Conservation (phyloP, 2,888 invertebrate species). For the Monopis laevigella region DNA sequence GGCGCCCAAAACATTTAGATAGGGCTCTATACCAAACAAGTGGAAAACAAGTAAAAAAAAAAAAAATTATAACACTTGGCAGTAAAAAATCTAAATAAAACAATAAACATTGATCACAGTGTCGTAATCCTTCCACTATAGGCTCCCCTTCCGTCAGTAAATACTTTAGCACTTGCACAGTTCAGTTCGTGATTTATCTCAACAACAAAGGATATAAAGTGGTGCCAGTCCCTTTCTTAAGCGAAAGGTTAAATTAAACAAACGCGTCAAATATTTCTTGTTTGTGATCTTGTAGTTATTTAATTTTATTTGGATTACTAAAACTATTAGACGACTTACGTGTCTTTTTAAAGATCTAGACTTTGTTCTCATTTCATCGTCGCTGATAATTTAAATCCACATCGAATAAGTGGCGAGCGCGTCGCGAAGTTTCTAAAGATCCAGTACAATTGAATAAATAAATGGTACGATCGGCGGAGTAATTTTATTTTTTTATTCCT, state of each 20-base stretch:
- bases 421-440: too few relatives aligned
- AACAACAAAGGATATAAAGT: conserved; percentile 32
- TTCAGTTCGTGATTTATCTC: conserved; percentile 36
- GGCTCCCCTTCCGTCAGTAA: conserved; percentile 10
- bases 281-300: neutral
- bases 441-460: too few relatives aligned
- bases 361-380: too few relatives aligned
- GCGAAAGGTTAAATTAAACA: conserved; percentile 17
- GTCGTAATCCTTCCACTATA: conserved; percentile 7
- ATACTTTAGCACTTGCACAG: conserved; percentile 13
- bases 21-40: too few relatives aligned
- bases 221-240: conserved; percentile 18
- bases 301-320: conserved; percentile 1
- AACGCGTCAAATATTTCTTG: conserved; percentile 11
- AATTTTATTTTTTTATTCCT: too few relatives aligned
- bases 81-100: neutral
- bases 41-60: neutral
- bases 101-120: conserved; percentile 3
- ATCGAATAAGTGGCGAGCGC: too few relatives aligned
- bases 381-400: too few relatives aligned
- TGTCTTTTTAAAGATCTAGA: too few relatives aligned
- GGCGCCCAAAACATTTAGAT: too few relatives aligned
- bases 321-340: too few relatives aligned
- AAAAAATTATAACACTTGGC: neutral
- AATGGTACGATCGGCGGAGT: too few relatives aligned